These are phyloP conservation scores for Gadus chalcogrammus DNA, from an alignment of 2,113 vertebrate species.

Conservation along the genomic window DNA sequence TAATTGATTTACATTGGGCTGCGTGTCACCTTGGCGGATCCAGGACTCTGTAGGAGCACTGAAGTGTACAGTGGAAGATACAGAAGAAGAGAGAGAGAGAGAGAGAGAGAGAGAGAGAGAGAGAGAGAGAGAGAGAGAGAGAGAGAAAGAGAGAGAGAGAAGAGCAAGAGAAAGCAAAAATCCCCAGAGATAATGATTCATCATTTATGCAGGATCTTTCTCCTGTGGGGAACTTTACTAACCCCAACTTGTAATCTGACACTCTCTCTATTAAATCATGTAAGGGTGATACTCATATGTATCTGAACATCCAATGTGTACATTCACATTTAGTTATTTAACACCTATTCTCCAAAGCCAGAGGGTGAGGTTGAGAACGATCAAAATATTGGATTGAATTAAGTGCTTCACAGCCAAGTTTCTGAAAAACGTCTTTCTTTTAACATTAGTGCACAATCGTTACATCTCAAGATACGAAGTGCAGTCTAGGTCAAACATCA, in stretches of 20 bases:
- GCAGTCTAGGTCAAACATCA: too few relatives aligned
- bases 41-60: constrained; percentile 35
- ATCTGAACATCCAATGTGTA: too few relatives aligned
- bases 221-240: neutral
- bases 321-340: too few relatives aligned
- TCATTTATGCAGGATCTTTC: constrained; percentile 13
- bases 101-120: constrained; percentile 18
- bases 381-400: too few relatives aligned
- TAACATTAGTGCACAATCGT: too few relatives aligned
- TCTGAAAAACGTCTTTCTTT: too few relatives aligned
- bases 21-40: constrained; percentile 55
- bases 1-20: constrained; percentile 70
- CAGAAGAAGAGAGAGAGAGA: neutral
- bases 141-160: constrained; percentile 10
- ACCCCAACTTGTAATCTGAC: neutral
- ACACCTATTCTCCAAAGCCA: too few relatives aligned
- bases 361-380: too few relatives aligned
- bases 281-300: too few relatives aligned
- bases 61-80: constrained; percentile 16
- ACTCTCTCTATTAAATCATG: too few relatives aligned
- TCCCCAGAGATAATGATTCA: constrained; percentile 19
- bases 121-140: neutral
- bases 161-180: neutral
- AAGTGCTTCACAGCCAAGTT: too few relatives aligned
- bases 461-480: too few relatives aligned